Conservation (phyloP, 2,797 vertebrate species). For the Etheostoma nigrum region DNA sequence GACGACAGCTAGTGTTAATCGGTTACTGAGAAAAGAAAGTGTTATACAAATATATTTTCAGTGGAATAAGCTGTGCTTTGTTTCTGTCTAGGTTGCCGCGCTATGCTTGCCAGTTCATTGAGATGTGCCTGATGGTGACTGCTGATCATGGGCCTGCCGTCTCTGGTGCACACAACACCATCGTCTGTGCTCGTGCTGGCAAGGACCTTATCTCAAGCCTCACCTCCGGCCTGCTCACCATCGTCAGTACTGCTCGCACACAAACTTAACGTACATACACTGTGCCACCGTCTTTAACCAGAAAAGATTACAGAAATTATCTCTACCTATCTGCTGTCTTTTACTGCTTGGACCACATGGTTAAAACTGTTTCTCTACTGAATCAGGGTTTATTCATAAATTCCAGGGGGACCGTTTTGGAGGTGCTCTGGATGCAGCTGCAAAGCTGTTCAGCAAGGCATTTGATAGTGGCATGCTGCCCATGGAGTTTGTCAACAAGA, state of each 20-base stretch:
- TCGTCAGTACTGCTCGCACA: constrained; percentile 83
- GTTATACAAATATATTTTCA: background rate
- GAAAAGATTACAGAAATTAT: background rate
- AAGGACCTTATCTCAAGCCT: constrained; percentile 98
- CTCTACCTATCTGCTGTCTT: background rate
- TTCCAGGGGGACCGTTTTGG: constrained; percentile 95
- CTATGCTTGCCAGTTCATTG: constrained; percentile 97
- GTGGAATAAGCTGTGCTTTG: background rate
- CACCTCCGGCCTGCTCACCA: constrained; percentile 97
- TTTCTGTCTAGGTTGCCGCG: constrained; percentile 88
- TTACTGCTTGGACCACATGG: background rate
- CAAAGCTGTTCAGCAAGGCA: constrained; percentile 97
- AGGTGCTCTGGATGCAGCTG: constrained; percentile 95
- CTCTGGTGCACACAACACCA: constrained; percentile 98
- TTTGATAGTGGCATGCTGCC: constrained; percentile 95
- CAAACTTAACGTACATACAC: background rate
- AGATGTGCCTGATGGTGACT: constrained; percentile 99
- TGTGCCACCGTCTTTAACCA: background rate
- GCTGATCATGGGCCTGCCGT: constrained; percentile 97
- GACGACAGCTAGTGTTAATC: background rate
- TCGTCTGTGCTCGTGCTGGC: constrained; percentile 96
- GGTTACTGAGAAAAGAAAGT: background rate
- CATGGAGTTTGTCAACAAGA: constrained; percentile 98
- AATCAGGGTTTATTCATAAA: constrained; percentile 23
- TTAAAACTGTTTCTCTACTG: constrained; percentile 1